Conservation (phyloP, 2,113 vertebrate genomes). For the Deroptyus accipitrinus region DNA sequence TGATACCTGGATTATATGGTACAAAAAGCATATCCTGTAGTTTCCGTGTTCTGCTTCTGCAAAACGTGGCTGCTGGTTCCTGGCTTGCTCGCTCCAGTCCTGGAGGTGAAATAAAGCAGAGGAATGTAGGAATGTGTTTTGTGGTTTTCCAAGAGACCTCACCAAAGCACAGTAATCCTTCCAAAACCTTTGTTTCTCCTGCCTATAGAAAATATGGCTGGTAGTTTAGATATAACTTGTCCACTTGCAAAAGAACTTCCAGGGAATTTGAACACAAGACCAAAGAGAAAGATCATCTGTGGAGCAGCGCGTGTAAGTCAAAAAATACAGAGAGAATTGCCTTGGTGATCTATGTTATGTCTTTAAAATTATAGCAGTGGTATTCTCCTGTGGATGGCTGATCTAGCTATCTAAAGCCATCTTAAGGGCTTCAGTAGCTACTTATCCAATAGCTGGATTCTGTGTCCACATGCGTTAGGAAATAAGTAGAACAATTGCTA, state of each 20-base stretch:
- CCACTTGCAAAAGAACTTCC: background rate
- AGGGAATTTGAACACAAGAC: background rate
- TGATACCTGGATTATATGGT: background rate
- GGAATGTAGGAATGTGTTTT: slow-evolving; percentile 21
- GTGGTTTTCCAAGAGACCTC: slow-evolving; percentile 19
- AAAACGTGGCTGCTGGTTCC: background rate
- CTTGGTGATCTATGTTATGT: background rate
- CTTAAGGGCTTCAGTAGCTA: background rate
- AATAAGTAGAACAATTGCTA: background rate
- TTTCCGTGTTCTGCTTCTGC: slow-evolving; percentile 1
- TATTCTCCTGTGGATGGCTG: background rate
- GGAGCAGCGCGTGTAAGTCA: rapidly evolving
- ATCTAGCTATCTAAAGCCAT: background rate
- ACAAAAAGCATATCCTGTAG: background rate
- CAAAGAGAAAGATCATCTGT: background rate
- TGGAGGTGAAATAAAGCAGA: slow-evolving; percentile 50
- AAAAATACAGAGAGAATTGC: background rate
- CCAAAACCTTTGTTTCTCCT: slow-evolving; percentile 42
- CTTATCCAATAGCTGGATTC: background rate
- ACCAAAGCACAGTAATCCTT: slow-evolving; percentile 42
- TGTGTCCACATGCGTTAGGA: background rate
- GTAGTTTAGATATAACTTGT: slow-evolving; percentile 24
- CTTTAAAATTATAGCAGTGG: background rate
- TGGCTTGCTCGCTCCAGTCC: background rate
- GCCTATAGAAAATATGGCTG: background rate